phyloP scores from a whole-genome alignment of 2,113 vertebrate genomes.

The Chloebia gouldiae region DNA sequence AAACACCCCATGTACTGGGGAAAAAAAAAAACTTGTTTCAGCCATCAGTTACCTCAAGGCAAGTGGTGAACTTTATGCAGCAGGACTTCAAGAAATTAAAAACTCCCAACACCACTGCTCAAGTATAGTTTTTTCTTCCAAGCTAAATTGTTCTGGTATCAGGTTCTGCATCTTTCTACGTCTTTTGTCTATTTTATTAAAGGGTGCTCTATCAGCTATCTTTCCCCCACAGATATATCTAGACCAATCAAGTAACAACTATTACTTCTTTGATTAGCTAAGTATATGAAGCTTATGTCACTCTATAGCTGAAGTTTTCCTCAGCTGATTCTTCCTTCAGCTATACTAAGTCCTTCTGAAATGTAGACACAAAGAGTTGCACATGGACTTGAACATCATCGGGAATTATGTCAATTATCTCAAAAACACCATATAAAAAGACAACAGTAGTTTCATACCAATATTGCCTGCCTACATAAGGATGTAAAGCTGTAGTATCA shows the following conservation, averaged over 20 bases:
- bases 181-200: background rate
- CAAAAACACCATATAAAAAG: background rate
- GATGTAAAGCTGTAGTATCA: background rate
- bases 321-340: background rate
- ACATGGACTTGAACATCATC: background rate
- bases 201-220: background rate
- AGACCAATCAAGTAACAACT: background rate
- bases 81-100: background rate
- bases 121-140: background rate
- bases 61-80: background rate
- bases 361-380: background rate
- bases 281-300: background rate
- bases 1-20: background rate
- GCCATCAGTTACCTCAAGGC: background rate
- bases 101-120: background rate
- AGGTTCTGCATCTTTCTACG: background rate
- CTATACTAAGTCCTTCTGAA: background rate
- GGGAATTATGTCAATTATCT: background rate
- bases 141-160: background rate
- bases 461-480: background rate
- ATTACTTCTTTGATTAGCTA: background rate
- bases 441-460: background rate
- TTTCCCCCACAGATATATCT: background rate
- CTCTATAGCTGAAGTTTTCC: background rate
- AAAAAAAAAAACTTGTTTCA: background rate